A percentile compares a stretch with the other conserved stretches of the same genome.
phyloP scores from a whole-genome alignment of 1,140 invertebrate genomes.

The Danaus plexippus region DNA sequence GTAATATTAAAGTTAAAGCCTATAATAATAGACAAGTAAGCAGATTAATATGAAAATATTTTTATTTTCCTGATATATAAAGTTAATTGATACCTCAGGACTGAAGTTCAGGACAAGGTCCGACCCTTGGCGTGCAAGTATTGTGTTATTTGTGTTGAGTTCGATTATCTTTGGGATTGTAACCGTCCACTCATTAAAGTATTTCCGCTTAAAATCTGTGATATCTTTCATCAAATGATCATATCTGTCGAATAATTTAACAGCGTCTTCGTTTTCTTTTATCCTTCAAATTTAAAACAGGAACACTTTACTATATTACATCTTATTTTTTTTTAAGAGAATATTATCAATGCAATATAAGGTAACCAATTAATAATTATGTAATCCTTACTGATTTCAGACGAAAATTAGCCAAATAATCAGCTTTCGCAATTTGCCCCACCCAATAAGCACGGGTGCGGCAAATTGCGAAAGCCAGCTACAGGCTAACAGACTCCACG shows the following conservation, averaged over 20 bases:
- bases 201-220: slow-evolving; percentile 75
- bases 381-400: slow-evolving; percentile 15
- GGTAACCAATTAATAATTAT: too few species aligned
- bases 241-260: slow-evolving; percentile 72
- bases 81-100: slow-evolving; percentile 63
- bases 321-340: too few species aligned
- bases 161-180: slow-evolving; percentile 76
- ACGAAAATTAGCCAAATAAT: slow-evolving; percentile 55
- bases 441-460: slow-evolving; percentile 79
- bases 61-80: too few species aligned
- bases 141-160: slow-evolving; percentile 75
- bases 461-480: slow-evolving; percentile 78
- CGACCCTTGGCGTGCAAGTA: slow-evolving; percentile 77
- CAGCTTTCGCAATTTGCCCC: slow-evolving; percentile 71
- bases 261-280: slow-evolving; percentile 70
- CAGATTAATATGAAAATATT: too few species aligned
- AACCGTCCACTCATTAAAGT: slow-evolving; percentile 79
- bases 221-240: slow-evolving; percentile 76
- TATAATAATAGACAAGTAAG: too few species aligned
- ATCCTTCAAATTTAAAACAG: slow-evolving; percentile 57
- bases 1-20: too few species aligned
- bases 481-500: slow-evolving; percentile 17
- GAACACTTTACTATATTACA: too few species aligned
- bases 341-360: too few species aligned
- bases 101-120: slow-evolving; percentile 82